Evolutionary conservation across 1,140 invertebrate genomes (phyloP).

Genomic region (Hermetia illucens): DNA sequence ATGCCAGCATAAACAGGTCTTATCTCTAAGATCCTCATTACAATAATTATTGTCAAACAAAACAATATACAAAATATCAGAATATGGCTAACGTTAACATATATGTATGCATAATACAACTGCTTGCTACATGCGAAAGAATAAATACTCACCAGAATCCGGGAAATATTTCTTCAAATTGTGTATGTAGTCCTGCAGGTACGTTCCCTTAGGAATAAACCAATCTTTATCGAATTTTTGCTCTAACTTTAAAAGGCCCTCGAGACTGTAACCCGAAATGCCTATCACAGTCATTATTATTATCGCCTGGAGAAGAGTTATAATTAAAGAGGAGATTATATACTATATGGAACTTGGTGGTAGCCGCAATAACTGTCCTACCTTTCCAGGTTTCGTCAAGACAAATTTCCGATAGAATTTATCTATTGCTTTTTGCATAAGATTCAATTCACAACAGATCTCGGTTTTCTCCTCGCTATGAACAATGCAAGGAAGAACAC

Average conservation of each 20-base stretch:
- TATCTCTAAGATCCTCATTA: too few species aligned
- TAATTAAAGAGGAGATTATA: too few species aligned
- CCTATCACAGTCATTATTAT: constrained; percentile 42
- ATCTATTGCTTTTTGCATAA: neutral
- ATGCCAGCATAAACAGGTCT: too few species aligned
- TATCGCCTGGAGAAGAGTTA: constrained; percentile 40
- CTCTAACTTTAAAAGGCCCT: constrained; percentile 44
- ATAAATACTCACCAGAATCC: constrained; percentile 26
- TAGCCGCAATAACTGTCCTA: constrained; percentile 30
- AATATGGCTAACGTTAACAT: too few species aligned
- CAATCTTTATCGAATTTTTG: constrained; percentile 65
- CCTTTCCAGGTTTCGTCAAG: constrained; percentile 22
- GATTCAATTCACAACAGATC: constrained; percentile 3
- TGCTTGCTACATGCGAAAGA: too few species aligned
- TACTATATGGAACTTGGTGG: too few species aligned
- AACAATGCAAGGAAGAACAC: constrained; percentile 48
- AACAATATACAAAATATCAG: too few species aligned
- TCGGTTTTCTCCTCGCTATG: constrained; percentile 33
- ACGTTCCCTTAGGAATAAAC: constrained; percentile 57
- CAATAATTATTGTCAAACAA: too few species aligned
- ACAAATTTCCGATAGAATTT: constrained; percentile 16
- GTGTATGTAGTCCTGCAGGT: constrained; percentile 47
- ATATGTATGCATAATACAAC: too few species aligned
- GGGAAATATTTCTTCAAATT: constrained; percentile 43
- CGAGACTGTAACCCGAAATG: constrained; percentile 41